Percentiles rank a stretch among this genome's conserved stretches.
phyloP scores from a whole-genome alignment of 37 sponge, comb jelly and placozoan genomes.

The Ianthella basta region DNA sequence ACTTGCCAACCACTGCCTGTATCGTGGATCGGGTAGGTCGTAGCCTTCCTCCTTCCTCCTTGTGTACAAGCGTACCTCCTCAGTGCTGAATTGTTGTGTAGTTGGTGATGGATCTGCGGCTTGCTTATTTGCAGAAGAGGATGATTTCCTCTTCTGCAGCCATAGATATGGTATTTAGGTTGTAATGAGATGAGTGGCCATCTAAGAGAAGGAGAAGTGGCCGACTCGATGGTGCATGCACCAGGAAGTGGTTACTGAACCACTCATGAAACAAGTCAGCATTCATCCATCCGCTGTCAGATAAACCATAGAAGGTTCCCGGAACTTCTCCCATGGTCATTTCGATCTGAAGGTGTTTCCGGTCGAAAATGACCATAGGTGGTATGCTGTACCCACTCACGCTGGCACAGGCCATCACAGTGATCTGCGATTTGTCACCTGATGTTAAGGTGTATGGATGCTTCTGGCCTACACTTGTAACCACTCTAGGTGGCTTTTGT shows the following conservation, averaged over 20 bases:
- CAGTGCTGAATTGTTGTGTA: too few relatives aligned
- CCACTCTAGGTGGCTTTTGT: neutral
- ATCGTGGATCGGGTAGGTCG: too few relatives aligned
- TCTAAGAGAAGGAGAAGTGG: slow-evolving; percentile 33
- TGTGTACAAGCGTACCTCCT: too few relatives aligned
- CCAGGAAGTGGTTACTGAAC: slow-evolving; percentile 32
- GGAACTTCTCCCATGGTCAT: slow-evolving; percentile 22
- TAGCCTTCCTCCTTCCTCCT: too few relatives aligned
- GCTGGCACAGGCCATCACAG: slow-evolving; percentile 31
- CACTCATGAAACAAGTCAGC: slow-evolving; percentile 29
- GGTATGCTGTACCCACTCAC: slow-evolving; percentile 15
- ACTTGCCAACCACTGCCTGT: too few relatives aligned
- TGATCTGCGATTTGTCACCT: slow-evolving; percentile 20
- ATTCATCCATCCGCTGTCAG: slow-evolving; percentile 30
- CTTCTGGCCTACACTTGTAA: slow-evolving; percentile 7
- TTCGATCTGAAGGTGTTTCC: neutral
- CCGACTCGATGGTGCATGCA: slow-evolving; percentile 21
- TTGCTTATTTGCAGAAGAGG: too few relatives aligned
- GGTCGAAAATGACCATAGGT: slow-evolving; percentile 13
- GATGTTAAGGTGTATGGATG: neutral
- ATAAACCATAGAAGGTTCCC: slow-evolving; percentile 22
- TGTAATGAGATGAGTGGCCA: slow-evolving; percentile 27
- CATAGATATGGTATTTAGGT: too few relatives aligned
- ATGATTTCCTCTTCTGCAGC: too few relatives aligned
- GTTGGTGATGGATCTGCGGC: too few relatives aligned